Evolutionary conservation across 2,113 vertebrate species (phyloP), one percentile per base, ranked within the genome.

Genomic region (Mugil cephalus): DNA sequence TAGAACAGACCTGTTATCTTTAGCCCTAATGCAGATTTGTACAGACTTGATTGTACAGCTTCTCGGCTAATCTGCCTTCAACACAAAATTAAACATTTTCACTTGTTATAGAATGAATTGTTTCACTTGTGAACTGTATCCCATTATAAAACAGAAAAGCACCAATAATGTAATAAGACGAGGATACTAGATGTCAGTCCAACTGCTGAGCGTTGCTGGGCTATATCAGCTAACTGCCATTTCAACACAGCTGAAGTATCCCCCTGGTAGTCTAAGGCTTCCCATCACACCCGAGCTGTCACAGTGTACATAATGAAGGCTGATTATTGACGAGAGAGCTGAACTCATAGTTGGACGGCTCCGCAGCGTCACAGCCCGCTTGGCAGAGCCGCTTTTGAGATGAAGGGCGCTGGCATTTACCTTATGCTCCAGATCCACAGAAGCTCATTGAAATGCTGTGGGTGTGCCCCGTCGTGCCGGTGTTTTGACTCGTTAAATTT

Each of bases 401-500:
- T 74, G 79, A 78, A 67, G 88, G 79, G 48, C 61, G 76, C 75
- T 91, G 89, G 83, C 89, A 90, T 90, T 91, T 90, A 84, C 82
- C 63, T 80, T 51, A 55, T 75, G 73, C 63, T 82, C 46, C 35
- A 74, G 46, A 83, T 69, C 65, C 67, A 85, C 69, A 71, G 69
- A 65, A 58, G 77, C 87, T 88, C 82, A 90, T 88, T 88, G 71
- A 89, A 79, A 88, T 88, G 84, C 86, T 13, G 56, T 78, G 88
- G 90, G 87, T 75, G 86, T 84, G 88, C 77, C 88, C 78, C 69
- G 7, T 77, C 69, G 7, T 87, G 73, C 88, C 83, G 68, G 71
- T 69, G 66, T 83, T 90, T 90, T 82, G 56, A 84, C 79, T 82
- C 80, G 86, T 88, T 92, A 69, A 91, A 93, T 93, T 90, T 90